A percentile compares a stretch with the other conserved stretches of the same genome.
phyloP scores from a whole-genome alignment of 1,140 invertebrate species.

The Streblospio benedicti region DNA sequence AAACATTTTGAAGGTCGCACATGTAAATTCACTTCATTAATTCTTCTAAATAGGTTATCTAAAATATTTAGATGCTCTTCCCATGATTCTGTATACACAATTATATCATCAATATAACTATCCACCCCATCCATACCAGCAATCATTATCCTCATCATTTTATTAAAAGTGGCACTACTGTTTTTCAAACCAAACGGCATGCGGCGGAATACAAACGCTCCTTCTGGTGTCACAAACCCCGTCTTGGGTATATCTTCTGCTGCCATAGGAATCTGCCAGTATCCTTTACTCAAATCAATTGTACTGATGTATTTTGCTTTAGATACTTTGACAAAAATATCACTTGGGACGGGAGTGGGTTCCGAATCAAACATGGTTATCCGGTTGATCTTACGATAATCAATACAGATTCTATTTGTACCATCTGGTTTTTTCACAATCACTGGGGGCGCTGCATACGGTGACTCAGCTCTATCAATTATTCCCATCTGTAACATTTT shows the following conservation, averaged over 20 bases:
- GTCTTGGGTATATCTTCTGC: neutral
- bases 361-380: slow-evolving; percentile 5
- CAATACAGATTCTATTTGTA: slow-evolving; percentile 11
- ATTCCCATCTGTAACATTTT: too few species aligned
- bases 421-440: slow-evolving; percentile 14
- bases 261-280: slow-evolving; percentile 7
- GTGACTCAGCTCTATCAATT: slow-evolving; percentile 15
- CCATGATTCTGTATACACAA: neutral
- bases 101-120: slow-evolving; percentile 6
- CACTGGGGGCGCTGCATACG: slow-evolving; percentile 16
- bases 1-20: slow-evolving; percentile 5
- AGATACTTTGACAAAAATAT: too few species aligned
- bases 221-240: neutral
- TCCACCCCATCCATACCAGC: neutral
- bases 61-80: slow-evolving; percentile 2
- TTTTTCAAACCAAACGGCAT: slow-evolving; percentile 9
- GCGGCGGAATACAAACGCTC: neutral
- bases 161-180: neutral
- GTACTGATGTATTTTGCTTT: too few species aligned
- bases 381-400: too few species aligned
- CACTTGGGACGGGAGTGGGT: neutral
- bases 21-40: neutral
- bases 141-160: slow-evolving; percentile 6
- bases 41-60: neutral
- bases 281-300: slow-evolving; percentile 6